A percentile compares a stretch with the other conserved stretches of the same genome.
phyloP scores from a whole-genome alignment of 2,797 vertebrate species.

The Merluccius polli region DNA sequence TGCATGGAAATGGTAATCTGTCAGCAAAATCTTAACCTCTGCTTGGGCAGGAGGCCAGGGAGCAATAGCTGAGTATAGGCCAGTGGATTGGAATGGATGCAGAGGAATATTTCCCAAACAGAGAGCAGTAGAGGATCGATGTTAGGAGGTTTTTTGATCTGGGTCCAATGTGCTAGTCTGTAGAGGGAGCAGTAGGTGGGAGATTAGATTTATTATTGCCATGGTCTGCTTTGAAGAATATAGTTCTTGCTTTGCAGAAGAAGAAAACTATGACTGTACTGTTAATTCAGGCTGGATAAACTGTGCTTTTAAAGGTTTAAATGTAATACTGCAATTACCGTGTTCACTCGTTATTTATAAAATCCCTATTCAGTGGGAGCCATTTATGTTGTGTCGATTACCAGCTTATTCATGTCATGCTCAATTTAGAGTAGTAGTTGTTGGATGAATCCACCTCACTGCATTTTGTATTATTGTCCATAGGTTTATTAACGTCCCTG shows the following conservation, averaged over 20 bases:
- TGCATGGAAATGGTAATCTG: constrained; percentile 42
- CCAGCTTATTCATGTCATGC: constrained; percentile 2
- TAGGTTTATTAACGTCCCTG: not conserved
- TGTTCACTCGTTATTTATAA: not conserved
- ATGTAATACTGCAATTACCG: not conserved
- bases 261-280: not conserved
- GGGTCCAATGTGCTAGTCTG: constrained; percentile 37
- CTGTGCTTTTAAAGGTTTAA: not conserved
- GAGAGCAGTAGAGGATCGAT: constrained; percentile 52
- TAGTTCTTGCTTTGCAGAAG: not conserved
- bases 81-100: constrained; percentile 39
- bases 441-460: not conserved
- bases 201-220: constrained; percentile 19
- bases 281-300: not conserved
- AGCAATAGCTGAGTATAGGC: constrained; percentile 28
- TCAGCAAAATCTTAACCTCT: constrained; percentile 42
- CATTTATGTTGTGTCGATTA: not conserved
- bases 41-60: constrained; percentile 4
- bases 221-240: not conserved
- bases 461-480: not conserved
- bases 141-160: constrained; percentile 50
- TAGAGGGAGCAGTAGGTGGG: constrained; percentile 32
- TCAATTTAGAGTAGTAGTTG: not conserved
- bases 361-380: not conserved
- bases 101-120: constrained; percentile 43